A percentile compares a stretch with the other conserved stretches of the same genome.
These are phyloP conservation scores for Catamblyrhynchus diadema DNA, from an alignment of 2,797 vertebrate genomes.

Conservation along the genomic window DNA sequence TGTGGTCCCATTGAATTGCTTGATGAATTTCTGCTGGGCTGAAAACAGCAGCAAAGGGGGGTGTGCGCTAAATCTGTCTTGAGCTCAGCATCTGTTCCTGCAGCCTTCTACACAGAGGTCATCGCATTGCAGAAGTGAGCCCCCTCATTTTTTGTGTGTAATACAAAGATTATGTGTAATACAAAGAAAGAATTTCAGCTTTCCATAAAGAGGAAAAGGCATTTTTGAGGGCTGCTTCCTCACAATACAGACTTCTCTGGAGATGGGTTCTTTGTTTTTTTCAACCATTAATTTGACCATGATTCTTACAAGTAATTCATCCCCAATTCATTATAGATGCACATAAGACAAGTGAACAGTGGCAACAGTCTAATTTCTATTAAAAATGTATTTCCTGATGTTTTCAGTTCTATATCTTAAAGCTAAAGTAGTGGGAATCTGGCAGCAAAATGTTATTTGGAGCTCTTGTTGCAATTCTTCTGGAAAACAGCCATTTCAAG, in stretches of 20 bases:
- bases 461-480: not conserved
- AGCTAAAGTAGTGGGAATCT: not conserved
- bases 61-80: not conserved
- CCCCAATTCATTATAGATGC: not conserved
- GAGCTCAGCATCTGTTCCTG: not conserved
- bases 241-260: not conserved
- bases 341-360: not conserved
- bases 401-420: not conserved
- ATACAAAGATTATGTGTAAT: too few species aligned
- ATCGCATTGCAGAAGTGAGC: not conserved
- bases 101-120: not conserved
- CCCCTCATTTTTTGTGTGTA: too few species aligned
- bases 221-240: not conserved
- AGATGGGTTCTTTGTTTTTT: not conserved
- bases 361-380: accelerated
- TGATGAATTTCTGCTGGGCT: not conserved
- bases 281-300: not conserved
- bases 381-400: not conserved
- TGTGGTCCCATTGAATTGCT: not conserved
- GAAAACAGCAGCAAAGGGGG: not conserved
- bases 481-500: not conserved
- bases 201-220: not conserved
- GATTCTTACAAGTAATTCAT: not conserved
- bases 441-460: not conserved
- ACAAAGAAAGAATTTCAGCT: too few species aligned